Evolutionary conservation across 2,888 invertebrate genomes (phyloP), one percentile per base, ranked within the genome.

Genomic region (Barypeithes pellucidus): DNA sequence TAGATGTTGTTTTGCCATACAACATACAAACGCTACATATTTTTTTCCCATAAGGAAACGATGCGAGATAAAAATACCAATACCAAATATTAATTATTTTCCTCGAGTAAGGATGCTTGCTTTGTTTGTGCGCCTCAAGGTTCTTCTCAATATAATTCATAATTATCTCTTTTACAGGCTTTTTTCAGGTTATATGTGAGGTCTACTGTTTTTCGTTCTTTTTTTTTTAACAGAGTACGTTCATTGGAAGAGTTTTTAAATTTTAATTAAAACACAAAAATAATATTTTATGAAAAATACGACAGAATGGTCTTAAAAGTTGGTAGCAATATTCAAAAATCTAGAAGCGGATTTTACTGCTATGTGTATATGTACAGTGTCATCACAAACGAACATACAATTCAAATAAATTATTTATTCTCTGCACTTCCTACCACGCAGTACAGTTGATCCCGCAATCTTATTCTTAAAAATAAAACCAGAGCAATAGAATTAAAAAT

Each of bases 141-240:
- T 54, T 54, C 29, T 54, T 54, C 33, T 14, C 16, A 3, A 54
- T 7, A 33, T 12, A 16, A 36, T 47, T 60, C 29, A n/a, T 9
- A 60, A 68, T 60, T 29, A 29, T 18, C 14, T 50, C 16, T 36
- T 60, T 68, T 36, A 68, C 60, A 50, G 60, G 43, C 24, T 67
- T 50, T 41, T 45, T 24, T 67, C 45, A 67, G 29, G 8, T 11
- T 39, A 29, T 8, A 2, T 5, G 3, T 24, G 24, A 22, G 11
- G 24, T 24, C n/a, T 50, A 50, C 22, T 59, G 59, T 47, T 59
- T 47, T 67, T 67, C 22, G 59, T 67, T 59, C 59, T 33, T 45
- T 47, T 20, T 47, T n/a, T n/a, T 50, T 22, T 50, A 22, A 20
- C 18, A 12, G 18, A 2, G 20, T 20, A 11, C 3, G 20, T 20